Conservation (phyloP, 2,113 vertebrate genomes). For the Eupsittula cactorum region DNA sequence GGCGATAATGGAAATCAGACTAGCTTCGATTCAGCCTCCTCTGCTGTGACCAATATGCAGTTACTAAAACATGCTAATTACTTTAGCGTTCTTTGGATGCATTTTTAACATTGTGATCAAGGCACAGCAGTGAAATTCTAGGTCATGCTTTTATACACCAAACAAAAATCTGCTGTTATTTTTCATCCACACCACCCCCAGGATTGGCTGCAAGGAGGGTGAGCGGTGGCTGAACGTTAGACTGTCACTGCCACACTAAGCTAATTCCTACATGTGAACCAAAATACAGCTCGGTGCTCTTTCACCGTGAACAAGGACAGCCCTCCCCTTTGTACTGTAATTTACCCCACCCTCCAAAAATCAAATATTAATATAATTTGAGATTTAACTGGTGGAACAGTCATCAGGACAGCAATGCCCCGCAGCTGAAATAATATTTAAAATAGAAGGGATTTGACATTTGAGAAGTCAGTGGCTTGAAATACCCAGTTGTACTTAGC, state of each 20-base stretch:
- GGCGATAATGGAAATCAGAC: slow-evolving; percentile 36
- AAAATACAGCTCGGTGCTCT: slow-evolving; percentile 43
- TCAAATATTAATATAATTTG: slow-evolving; percentile 87
- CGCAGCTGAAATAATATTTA: slow-evolving; percentile 89
- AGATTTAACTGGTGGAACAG: slow-evolving; percentile 87
- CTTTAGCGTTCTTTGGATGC: slow-evolving; percentile 9
- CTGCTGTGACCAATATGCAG: slow-evolving; percentile 44
- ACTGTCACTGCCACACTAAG: not conserved
- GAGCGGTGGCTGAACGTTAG: slow-evolving; percentile 48
- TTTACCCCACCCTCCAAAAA: slow-evolving; percentile 75
- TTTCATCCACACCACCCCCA: not conserved
- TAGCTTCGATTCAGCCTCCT: slow-evolving; percentile 43
- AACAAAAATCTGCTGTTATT: slow-evolving; percentile 6
- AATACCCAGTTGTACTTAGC: slow-evolving; percentile 93
- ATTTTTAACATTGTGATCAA: not conserved
- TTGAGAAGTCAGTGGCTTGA: slow-evolving; percentile 91
- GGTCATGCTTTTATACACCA: slow-evolving; percentile 35
- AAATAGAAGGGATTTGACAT: slow-evolving; percentile 89
- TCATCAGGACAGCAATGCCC: slow-evolving; percentile 85
- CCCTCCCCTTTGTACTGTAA: slow-evolving; percentile 62
- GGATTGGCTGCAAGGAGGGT: slow-evolving; percentile 22
- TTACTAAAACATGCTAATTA: slow-evolving; percentile 61
- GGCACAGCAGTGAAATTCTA: slow-evolving; percentile 35
- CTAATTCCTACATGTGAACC: slow-evolving; percentile 56
- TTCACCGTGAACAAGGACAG: slow-evolving; percentile 41